Evolutionary conservation across 2,888 invertebrate genomes (phyloP), one percentile per base, ranked within the genome.

Genomic region (Stomorhina lunata): DNA sequence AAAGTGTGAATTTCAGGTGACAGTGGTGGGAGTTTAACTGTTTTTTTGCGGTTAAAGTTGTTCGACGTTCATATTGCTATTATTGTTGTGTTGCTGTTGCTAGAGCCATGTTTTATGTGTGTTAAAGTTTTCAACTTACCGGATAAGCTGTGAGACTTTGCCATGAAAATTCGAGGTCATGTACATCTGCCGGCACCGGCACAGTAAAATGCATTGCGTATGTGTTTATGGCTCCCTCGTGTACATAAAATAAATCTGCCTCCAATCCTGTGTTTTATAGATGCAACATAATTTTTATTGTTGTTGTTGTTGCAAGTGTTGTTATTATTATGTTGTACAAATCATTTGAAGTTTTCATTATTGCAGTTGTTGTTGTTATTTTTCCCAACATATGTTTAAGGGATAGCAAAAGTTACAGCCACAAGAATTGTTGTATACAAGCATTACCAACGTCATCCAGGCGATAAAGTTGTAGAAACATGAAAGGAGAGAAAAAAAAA

Each of bases 81-180:
- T 12, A 40, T 40, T 48, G 50, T 40, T 32, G 10, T 65, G n/a
- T 29, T 71, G 40, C 29, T 66, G 27, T 34, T 55, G 43, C 15
- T 66, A 50, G 27, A 55, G 43, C 17, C 37, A 40, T 77, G 9
- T 66, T 78, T n/a, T 76, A 12, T 32, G 15, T n/a, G 10, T 45
- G 40, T 27, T 55, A 50, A 59, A 79, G 71, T 71, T 63, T 48
- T 61, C 25, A 57, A 92, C 94, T 93, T 92, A 96, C 96, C 92
- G 95, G 95, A 91, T 93, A 92, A 85, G 94, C 93, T 48, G 94
- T 93, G 61, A 96, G 92, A 85, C 95, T 95, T 89, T 96, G 95
- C 97, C 97, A 97, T 88, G 95, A 95, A 91, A 97, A 97, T 92
- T 95, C 95, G 86, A 97, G 92, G 89, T 96, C 95, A 22, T 95